Conservation (phyloP, 2,113 vertebrate species). For the Heliornis fulica region DNA sequence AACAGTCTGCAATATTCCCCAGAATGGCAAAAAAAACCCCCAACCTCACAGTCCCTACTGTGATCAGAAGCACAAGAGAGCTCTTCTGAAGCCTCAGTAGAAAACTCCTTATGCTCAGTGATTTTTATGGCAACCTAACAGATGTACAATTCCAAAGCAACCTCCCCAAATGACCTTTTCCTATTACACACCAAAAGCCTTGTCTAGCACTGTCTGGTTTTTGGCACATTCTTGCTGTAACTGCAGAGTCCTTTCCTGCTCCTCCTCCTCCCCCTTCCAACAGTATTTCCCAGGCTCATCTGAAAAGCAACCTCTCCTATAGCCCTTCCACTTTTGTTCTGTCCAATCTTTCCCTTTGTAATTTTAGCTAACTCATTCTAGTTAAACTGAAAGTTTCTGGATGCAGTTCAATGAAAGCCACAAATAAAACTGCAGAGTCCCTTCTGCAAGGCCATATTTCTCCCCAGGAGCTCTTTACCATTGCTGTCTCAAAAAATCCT, state of each 20-base stretch:
- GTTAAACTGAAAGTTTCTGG: slow-evolving; percentile 6
- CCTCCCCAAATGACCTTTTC: slow-evolving; percentile 56
- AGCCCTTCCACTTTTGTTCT: background rate
- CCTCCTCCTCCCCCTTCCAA: slow-evolving; percentile 30
- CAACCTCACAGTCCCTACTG: background rate
- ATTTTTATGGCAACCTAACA: slow-evolving; percentile 48
- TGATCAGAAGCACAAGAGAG: background rate
- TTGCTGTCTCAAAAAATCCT: background rate
- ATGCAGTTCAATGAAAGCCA: slow-evolving; percentile 9
- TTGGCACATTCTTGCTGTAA: slow-evolving; percentile 39
- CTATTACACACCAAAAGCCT: slow-evolving; percentile 40
- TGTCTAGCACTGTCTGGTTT: slow-evolving; percentile 42
- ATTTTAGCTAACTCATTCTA: slow-evolving; percentile 17
- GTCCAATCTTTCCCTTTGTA: background rate
- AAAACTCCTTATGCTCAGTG: slow-evolving; percentile 3
- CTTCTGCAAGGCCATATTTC: background rate
- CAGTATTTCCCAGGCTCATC: slow-evolving; percentile 41
- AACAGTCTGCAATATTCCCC: background rate
- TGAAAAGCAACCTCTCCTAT: slow-evolving; percentile 1
- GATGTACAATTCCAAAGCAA: slow-evolving; percentile 36
- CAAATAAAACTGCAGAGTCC: background rate
- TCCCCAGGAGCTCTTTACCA: background rate
- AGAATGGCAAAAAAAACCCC: background rate
- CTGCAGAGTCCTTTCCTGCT: slow-evolving; percentile 29
- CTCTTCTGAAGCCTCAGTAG: background rate